Evolutionary conservation across 2,888 invertebrate genomes (phyloP).

Genomic region (Corbicula japonica): DNA sequence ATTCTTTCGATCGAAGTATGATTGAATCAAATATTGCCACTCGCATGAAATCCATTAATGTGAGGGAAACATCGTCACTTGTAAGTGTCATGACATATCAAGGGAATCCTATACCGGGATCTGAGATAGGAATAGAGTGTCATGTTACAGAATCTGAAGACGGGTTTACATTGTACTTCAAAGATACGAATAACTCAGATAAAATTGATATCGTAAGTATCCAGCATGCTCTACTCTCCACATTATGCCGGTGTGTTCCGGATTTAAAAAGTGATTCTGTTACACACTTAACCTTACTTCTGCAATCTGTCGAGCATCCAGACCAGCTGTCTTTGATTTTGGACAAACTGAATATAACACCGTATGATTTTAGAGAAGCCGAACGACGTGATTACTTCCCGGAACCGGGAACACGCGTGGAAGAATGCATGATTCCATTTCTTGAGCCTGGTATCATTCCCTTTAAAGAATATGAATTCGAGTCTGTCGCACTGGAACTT

Average conservation of each 20-base stretch:
- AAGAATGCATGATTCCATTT: slow-evolving; percentile 45
- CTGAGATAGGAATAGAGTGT: slow-evolving; percentile 3
- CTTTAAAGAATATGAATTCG: slow-evolving; percentile 55
- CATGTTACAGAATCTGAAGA: not conserved
- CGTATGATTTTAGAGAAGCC: too few relatives aligned
- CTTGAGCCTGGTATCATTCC: slow-evolving; percentile 52
- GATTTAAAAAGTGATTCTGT: too few relatives aligned
- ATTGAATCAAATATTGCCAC: not conserved
- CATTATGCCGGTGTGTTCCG: too few relatives aligned
- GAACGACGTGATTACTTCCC: too few relatives aligned
- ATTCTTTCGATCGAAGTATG: too few relatives aligned
- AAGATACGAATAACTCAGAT: not conserved
- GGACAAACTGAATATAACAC: too few relatives aligned
- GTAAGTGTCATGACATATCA: slow-evolving; percentile 16
- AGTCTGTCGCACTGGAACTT: slow-evolving; percentile 43
- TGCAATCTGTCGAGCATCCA: too few relatives aligned
- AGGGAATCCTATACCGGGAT: not conserved
- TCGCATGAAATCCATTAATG: not conserved
- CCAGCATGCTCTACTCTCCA: too few relatives aligned
- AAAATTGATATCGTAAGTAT: too few relatives aligned
- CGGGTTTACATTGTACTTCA: slow-evolving; percentile 21
- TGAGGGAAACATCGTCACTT: not conserved
- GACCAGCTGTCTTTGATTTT: too few relatives aligned
- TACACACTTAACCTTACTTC: too few relatives aligned
- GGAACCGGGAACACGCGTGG: slow-evolving; percentile 54